Base-by-base conservation (phyloP, 2,888 invertebrate species). In the Tenthredo amoena region DNA sequence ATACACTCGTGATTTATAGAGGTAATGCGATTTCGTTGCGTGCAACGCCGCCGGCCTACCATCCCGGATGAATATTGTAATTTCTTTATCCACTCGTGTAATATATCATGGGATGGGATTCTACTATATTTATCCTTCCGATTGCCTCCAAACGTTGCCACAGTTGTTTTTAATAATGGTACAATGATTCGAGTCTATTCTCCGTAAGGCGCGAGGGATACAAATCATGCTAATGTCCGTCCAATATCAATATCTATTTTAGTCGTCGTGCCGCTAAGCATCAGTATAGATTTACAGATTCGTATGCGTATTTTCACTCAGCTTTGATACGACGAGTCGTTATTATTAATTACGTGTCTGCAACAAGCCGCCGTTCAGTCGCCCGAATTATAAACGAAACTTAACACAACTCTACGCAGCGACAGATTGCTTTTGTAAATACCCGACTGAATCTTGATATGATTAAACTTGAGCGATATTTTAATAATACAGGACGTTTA, bases 21-120 rank as follows among this genome's bases (percentile, higher is more conserved):
- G 87, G 88, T 86, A 88, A 90, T 90, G 88, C 89, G 87, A 88
- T 85, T 87, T 86, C 87, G 86, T 87, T 87, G 86, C 85, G 86
- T 84, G 82, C 87, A 85, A 86, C 68, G 87, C 79, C 87, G 86
- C 68, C 84, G 84, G 85, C 83, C 86, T 87, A 90, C 89, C 89
- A 88, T 89, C 89, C 88, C 88, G 87, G 88, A 89, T 89, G 90
- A 89, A 90, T 90, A 89, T 90, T 89, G 90, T 91, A 90, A 91
- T 92, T 90, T 89, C 87, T 89, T 89, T 87, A 55, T 74, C 31
- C 71, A 34, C 71, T 65, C 21, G 77, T 84, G 85, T 76, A 85
- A 86, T 85, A 86, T 76, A 85, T 85, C 81, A 83, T 31, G 68
- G 47, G 71, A 83, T 83, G 83, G 83, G 83, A 83, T 83, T 83